Base-by-base conservation (phyloP, 1,140 invertebrate species). In the Solen grandis region DNA sequence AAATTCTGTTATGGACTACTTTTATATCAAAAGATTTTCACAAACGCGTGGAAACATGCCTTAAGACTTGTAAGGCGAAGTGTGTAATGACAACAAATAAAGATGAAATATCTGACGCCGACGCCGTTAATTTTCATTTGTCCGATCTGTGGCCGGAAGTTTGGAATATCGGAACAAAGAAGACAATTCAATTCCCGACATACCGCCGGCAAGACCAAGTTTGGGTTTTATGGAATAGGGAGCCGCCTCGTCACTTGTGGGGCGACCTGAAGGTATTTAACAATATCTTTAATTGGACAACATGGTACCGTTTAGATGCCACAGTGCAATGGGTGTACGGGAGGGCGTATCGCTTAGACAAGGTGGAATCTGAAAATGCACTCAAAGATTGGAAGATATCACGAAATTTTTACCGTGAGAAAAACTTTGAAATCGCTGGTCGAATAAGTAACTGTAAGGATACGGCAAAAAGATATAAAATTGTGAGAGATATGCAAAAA, bases 391-490 rank as follows among this genome's bases (percentile, higher is more conserved):
- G n/a, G n/a, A n/a, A 74, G n/a, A 59, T 74, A 63, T 62, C 1
- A 22, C 50, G 50, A 52, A 57, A 84, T 73, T 69, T 62, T 68
- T 38, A 50, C 80, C 14, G 29, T 50, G 70, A 82, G 60, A 60
- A 86, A 79, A 74, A 81, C 29, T 86, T 85, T 22, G 82, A 87
- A 66, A 94, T 94, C 0, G 93, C 93, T 1, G 95, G 94, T 94
- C 94, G 95, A 80, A 94, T 95, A 4, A 94, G 94, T 63, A 94
- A 95, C 84, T 96, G 95, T 84, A 25, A 88, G 13, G 93, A 94
- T 0, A 87, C 83, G 29, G 94, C 93, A 80, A 87, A 90, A 1
- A 89, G 95, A n/a, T 92, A 94, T 81, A 54, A 89, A 0, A 94
- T 94, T 80, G 94, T 94, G 0, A 62, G 87, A 14, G 88, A 94